phyloP scores from a whole-genome alignment of 2,888 invertebrate species.

The Choristoneura rosaceana region DNA sequence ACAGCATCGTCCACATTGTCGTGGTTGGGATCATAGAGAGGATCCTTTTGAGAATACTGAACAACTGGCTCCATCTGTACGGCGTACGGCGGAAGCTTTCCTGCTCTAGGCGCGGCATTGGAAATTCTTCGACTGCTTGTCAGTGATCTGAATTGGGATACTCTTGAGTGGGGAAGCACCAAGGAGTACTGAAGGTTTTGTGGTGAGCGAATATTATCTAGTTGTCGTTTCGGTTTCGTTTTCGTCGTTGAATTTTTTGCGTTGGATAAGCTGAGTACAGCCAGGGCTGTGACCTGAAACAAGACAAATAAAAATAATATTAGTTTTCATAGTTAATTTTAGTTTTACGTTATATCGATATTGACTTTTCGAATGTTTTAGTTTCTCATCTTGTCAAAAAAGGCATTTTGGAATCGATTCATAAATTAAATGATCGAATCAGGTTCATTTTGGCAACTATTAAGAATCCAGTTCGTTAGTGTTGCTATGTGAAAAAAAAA shows the following conservation, averaged over 20 bases:
- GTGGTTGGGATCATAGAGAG: constrained; percentile 87
- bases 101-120: constrained; percentile 74
- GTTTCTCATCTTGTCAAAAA: no score
- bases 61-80: constrained; percentile 93
- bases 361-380: no score
- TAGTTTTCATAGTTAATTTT: constrained; percentile 39
- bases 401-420: not conserved
- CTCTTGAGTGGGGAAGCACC: constrained; percentile 85
- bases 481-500: constrained; percentile 16
- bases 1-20: constrained; percentile 78
- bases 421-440: not conserved
- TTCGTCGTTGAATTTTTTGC: constrained; percentile 79
- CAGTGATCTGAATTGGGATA: constrained; percentile 80
- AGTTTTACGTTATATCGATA: not conserved
- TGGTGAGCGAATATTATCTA: constrained; percentile 83
- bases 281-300: constrained; percentile 85
- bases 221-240: constrained; percentile 83
- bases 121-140: constrained; percentile 84
- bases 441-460: constrained; percentile 3
- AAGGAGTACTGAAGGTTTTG: constrained; percentile 86
- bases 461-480: constrained; percentile 5
- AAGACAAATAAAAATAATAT: constrained; percentile 50
- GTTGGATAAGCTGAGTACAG: constrained; percentile 82
- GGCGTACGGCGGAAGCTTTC: constrained; percentile 88
- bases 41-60: constrained; percentile 92